Percentiles rank a stretch among this genome's conserved stretches.
These are phyloP conservation scores for Drosophila emarginata DNA, from an alignment of 2,888 invertebrate genomes.

Conservation along the genomic window DNA sequence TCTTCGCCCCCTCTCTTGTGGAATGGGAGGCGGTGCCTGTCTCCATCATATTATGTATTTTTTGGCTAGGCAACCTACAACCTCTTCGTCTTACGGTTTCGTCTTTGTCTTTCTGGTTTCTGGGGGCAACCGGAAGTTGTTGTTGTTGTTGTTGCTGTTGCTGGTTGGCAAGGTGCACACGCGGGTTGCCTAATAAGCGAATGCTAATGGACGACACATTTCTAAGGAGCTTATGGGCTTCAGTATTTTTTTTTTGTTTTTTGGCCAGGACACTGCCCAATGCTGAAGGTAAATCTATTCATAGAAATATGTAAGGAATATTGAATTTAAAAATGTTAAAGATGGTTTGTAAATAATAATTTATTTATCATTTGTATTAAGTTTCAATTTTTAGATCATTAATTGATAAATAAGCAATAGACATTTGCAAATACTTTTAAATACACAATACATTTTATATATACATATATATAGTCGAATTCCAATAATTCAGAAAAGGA, in stretches of 20 bases:
- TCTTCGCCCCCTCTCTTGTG: background rate
- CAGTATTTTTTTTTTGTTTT: conserved; percentile 67
- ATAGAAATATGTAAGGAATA: conserved; percentile 30
- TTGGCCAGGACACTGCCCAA: conserved; percentile 32
- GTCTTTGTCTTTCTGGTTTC: conserved; percentile 16
- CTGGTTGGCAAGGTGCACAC: conserved; percentile 52
- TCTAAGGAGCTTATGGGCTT: conserved; percentile 39
- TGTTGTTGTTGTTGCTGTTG: conserved; percentile 12
- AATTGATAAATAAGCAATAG: too few species aligned
- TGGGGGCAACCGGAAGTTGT: conserved; percentile 39
- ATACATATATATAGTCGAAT: too few species aligned
- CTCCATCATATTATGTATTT: conserved; percentile 7
- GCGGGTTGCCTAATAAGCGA: conserved; percentile 63
- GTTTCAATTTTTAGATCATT: background rate
- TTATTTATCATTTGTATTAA: background rate
- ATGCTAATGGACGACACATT: conserved; percentile 38
- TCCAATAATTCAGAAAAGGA: too few species aligned
- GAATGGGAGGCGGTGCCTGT: background rate
- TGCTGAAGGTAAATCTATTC: conserved; percentile 18
- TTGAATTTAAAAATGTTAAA: conserved; percentile 36
- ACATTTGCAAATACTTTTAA: too few species aligned
- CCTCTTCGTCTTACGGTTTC: conserved; percentile 7
- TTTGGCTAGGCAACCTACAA: conserved; percentile 55
- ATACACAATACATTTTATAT: too few species aligned
- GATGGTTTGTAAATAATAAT: background rate